phyloP scores from a whole-genome alignment of 30 jellyfish, hydroid and myxozoan genomes.

The Cassiopea andromeda region DNA sequence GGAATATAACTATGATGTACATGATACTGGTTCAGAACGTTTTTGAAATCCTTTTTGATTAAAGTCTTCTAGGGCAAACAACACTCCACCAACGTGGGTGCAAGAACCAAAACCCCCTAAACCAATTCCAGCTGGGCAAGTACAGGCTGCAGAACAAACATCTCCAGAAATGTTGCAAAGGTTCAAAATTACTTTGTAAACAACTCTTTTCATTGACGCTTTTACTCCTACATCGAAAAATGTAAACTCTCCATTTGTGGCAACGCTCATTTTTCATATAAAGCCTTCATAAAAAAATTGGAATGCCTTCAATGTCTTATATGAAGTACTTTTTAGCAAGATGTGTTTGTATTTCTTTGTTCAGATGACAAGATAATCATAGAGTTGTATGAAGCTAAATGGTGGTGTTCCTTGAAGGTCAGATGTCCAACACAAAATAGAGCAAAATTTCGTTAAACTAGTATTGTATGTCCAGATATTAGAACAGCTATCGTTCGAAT shows the following conservation, averaged over 20 bases:
- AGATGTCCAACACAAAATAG: constrained; percentile 16
- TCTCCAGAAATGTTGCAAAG: constrained; percentile 35
- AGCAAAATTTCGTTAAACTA: background rate
- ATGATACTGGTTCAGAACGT: constrained; percentile 28
- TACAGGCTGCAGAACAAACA: constrained; percentile 71
- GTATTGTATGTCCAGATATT: background rate
- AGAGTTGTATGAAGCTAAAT: constrained; percentile 16
- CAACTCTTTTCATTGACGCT: constrained; percentile 46
- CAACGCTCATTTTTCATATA: constrained; percentile 18
- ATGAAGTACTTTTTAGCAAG: constrained; percentile 30
- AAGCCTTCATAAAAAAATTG: constrained; percentile 52
- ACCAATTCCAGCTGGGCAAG: constrained; percentile 70
- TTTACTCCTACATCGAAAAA: constrained; percentile 41
- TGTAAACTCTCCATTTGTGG: constrained; percentile 1
- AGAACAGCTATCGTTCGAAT: background rate
- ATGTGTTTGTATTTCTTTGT: constrained; percentile 52
- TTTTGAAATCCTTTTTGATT: constrained; percentile 32
- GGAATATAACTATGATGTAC: constrained; percentile 27
- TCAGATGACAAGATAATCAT: constrained; percentile 41
- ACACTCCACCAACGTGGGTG: constrained; percentile 63
- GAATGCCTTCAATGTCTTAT: constrained; percentile 47
- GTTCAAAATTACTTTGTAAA: constrained; percentile 23
- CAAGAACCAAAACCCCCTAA: constrained; percentile 65
- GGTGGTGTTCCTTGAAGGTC: constrained; percentile 21
- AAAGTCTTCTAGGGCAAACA: constrained; percentile 35